Evolutionary conservation across 2,113 vertebrate species (phyloP).

Genomic region (Xiphophorus hellerii): DNA sequence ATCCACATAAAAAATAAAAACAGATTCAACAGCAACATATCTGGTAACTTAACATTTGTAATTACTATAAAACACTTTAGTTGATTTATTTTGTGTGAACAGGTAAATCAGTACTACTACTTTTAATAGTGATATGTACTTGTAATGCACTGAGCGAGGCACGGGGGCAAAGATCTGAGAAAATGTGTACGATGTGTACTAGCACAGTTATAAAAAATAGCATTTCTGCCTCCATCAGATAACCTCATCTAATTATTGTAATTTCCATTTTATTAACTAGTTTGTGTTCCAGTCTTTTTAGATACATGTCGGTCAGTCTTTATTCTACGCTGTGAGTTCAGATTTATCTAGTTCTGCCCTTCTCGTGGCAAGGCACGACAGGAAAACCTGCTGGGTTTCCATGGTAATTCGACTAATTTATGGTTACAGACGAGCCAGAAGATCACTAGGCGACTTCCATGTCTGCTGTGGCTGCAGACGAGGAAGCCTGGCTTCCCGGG

Average conservation of each 20-base stretch:
- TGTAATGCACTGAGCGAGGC: slow-evolving; percentile 10
- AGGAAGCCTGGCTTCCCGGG: slow-evolving; percentile 60
- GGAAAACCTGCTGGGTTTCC: slow-evolving; percentile 1
- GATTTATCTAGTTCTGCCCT: background rate
- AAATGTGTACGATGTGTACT: background rate
- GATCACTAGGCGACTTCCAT: slow-evolving; percentile 76
- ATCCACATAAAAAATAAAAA: no score
- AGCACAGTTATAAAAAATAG: background rate
- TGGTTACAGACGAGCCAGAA: slow-evolving; percentile 8
- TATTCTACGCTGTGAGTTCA: background rate
- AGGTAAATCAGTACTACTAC: background rate
- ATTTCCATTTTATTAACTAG: background rate
- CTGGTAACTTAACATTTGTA: no score
- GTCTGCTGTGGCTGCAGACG: slow-evolving; percentile 54
- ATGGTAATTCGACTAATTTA: slow-evolving; percentile 18
- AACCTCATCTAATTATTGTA: background rate
- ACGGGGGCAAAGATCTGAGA: slow-evolving; percentile 1
- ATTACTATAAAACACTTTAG: no score
- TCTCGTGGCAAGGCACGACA: background rate
- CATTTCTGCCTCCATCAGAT: background rate
- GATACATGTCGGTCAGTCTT: background rate
- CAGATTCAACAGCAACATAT: no score
- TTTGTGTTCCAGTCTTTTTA: slow-evolving; percentile 1
- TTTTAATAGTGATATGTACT: background rate
- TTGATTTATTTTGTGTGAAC: background rate